These are phyloP conservation scores for Ctenosaura bakeri DNA, from an alignment of 2,797 vertebrate genomes.

Conservation along the genomic window DNA sequence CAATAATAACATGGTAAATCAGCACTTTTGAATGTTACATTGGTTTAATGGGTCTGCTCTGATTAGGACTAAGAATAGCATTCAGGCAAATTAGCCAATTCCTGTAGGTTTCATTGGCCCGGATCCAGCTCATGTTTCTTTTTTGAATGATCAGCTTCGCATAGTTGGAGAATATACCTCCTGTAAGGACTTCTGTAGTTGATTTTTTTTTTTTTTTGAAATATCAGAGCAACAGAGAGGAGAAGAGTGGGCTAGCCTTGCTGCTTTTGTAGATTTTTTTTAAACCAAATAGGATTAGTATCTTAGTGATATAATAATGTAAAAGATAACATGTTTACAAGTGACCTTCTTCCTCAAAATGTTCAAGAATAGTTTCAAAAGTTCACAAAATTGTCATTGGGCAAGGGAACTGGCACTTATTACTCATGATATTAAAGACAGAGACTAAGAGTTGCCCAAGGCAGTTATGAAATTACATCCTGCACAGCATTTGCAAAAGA, in stretches of 20 bases:
- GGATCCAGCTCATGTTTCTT: background rate
- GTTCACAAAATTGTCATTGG: background rate
- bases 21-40: too few species aligned
- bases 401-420: background rate
- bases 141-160: background rate
- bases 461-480: background rate
- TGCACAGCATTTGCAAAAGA: background rate
- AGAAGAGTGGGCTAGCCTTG: background rate
- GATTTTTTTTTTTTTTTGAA: constrained; percentile 3
- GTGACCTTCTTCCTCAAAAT: background rate
- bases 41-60: too few species aligned
- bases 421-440: background rate
- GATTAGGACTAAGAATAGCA: too few species aligned
- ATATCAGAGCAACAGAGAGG: background rate
- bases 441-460: background rate
- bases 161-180: background rate
- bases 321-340: background rate
- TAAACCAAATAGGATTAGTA: background rate
- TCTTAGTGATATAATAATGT: background rate
- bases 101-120: background rate
- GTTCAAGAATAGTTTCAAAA: background rate
- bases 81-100: background rate
- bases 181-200: background rate
- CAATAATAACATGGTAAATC: too few species aligned
- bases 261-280: background rate